phyloP scores from a whole-genome alignment of 2,113 vertebrate genomes.

The Erpornis zantholeuca region DNA sequence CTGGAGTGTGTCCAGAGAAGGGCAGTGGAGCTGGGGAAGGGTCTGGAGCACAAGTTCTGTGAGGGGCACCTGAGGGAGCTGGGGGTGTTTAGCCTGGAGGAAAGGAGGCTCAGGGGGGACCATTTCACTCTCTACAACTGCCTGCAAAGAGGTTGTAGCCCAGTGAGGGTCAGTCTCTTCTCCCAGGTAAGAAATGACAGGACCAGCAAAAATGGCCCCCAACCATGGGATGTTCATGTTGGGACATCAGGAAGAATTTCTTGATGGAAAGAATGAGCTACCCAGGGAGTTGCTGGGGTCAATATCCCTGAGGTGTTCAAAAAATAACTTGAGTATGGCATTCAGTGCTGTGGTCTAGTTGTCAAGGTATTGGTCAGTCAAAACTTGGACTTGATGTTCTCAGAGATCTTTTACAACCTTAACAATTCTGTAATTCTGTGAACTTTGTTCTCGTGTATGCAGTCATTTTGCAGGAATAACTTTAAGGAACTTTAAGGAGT shows the following conservation, averaged over 20 bases:
- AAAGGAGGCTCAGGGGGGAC: neutral
- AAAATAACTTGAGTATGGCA: neutral
- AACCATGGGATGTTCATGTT: neutral
- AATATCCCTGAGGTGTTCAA: neutral
- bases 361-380: neutral
- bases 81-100: neutral
- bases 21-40: neutral
- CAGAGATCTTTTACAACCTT: neutral
- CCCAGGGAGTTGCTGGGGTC: neutral
- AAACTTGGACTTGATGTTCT: neutral
- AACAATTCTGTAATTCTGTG: neutral
- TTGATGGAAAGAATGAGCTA: neutral
- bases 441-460: neutral
- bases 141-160: neutral
- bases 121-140: neutral
- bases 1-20: neutral
- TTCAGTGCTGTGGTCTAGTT: neutral
- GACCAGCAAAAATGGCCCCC: neutral
- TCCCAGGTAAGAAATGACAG: neutral
- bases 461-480: neutral
- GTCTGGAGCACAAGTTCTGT: neutral
- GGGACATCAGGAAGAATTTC: neutral
- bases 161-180: neutral
- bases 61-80: neutral
- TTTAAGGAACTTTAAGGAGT: neutral